Conservation (phyloP, 2,797 vertebrate genomes). For the Arnoldichthys spilopterus region DNA sequence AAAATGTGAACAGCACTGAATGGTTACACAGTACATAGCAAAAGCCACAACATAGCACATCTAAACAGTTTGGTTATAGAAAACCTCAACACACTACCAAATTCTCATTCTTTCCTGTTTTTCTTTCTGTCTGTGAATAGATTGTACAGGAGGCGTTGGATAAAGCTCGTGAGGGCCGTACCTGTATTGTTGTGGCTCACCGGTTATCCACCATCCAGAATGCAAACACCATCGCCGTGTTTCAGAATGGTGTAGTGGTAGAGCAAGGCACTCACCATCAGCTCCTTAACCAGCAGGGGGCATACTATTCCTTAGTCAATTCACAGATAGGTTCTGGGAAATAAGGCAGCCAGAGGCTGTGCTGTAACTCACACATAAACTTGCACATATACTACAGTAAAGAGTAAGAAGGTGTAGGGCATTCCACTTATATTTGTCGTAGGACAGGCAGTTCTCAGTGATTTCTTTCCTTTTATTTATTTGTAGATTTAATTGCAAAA, state of each 20-base stretch:
- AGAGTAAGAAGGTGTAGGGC: neutral
- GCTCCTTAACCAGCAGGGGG: conserved; percentile 84
- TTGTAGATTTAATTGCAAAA: neutral
- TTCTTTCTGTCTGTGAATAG: conserved; percentile 66
- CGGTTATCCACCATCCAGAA: conserved; percentile 94
- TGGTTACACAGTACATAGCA: too few species aligned
- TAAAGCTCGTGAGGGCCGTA: conserved; percentile 88
- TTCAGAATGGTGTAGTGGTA: conserved; percentile 82
- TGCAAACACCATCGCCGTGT: conserved; percentile 86
- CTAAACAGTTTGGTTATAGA: too few species aligned
- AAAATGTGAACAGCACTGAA: too few species aligned
- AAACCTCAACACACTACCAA: too few species aligned
- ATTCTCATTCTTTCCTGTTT: too few species aligned
- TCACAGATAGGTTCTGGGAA: conserved; percentile 73
- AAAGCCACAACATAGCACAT: too few species aligned
- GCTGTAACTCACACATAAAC: neutral
- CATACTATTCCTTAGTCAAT: conserved; percentile 88
- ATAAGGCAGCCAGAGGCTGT: conserved; percentile 10
- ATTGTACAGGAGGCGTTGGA: conserved; percentile 93
- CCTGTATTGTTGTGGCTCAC: conserved; percentile 92
- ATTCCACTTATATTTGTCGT: neutral
- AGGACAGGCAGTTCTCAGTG: neutral
- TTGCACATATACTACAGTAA: neutral
- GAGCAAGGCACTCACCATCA: conserved; percentile 92
- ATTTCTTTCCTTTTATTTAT: neutral